Base-by-base conservation (phyloP, 2,888 invertebrate genomes). In the Resseliella maxima region DNA sequence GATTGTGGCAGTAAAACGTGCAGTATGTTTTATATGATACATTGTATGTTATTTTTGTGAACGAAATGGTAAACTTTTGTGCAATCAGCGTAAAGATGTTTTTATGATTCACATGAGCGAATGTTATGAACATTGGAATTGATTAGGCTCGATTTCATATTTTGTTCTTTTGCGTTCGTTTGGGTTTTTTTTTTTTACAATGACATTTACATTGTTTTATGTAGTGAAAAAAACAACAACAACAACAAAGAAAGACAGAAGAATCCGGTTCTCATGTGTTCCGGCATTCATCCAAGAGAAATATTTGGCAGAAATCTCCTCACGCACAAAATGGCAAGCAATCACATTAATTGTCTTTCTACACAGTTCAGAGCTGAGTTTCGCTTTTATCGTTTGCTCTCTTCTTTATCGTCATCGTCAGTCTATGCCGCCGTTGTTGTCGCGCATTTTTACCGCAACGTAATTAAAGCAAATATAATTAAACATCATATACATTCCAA, bases 381-480 rank as follows among this genome's bases (percentile, higher is more conserved):
- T 3, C 27, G 24, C 59, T 5, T 3, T 24, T 24, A 1, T 18
- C 72, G 31, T 72, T n/a, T 24, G 24, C 72, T 72, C 72, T 31
- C 27, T 72, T 31, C 18, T 35, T 50, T 50, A 18, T 50, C 2
- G 50, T 50, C 31, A 6, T 12, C 72, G 27, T 59, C 21, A 41
- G 50, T 18, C 18, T 18, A 21, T 50, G 12, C 21, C 18, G 3
- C 50, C 50, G 50, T 50, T 12, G 18, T 18, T 50, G 6, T 50
- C 18, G 59, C 59, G 59, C n/a, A 18, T n/a, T 21, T 50, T 72
- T 31, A 72, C 72, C 72, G 72, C 72, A 72, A 72, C 18, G 72
- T 72, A 72, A 72, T 72, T 72, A 72, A 72, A 72, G 72, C 72
- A 72, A 72, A 72, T 72, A 72, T 72, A 72, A 72, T 72, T 72